A percentile compares a stretch with the other conserved stretches of the same genome.
Evolutionary conservation across 1,140 invertebrate genomes (phyloP).

Genomic region (Penaeus vannamei): DNA sequence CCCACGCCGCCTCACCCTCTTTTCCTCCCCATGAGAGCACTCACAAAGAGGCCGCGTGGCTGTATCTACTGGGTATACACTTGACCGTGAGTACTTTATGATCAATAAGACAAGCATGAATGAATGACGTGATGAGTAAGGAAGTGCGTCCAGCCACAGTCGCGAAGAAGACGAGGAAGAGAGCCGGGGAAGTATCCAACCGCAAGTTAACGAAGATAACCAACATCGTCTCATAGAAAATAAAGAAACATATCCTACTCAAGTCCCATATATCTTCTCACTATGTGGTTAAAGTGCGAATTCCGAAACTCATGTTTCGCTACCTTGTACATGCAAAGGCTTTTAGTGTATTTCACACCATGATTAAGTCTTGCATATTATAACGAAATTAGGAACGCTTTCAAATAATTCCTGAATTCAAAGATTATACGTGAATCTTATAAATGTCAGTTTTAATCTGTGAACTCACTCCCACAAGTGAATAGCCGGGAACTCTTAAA

Average conservation of each 20-base stretch:
- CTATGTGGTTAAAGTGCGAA: no score
- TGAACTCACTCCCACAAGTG: no score
- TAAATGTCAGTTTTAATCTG: no score
- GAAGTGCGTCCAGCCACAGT: slow-evolving; percentile 55
- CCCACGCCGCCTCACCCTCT: neutral
- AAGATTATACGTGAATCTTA: no score
- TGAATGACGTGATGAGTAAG: neutral
- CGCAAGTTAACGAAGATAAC: slow-evolving; percentile 23
- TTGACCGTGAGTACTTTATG: slow-evolving; percentile 9
- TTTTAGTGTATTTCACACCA: no score
- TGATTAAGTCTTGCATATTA: no score
- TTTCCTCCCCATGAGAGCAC: neutral
- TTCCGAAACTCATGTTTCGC: slow-evolving; percentile 7
- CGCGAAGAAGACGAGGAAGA: slow-evolving; percentile 27
- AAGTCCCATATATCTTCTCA: neutral
- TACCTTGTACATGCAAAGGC: no score
- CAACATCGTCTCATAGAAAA: slow-evolving; percentile 23
- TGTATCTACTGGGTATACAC: slow-evolving; percentile 21
- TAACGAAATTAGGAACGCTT: no score
- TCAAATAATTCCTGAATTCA: no score
- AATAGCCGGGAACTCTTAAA: neutral
- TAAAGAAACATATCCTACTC: slow-evolving; percentile 45
- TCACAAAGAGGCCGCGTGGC: slow-evolving; percentile 12
- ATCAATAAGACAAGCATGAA: slow-evolving; percentile 32
- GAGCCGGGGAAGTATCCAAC: slow-evolving; percentile 18